Evolutionary conservation across 2,113 vertebrate species (phyloP).

Genomic region (Numida meleagris): DNA sequence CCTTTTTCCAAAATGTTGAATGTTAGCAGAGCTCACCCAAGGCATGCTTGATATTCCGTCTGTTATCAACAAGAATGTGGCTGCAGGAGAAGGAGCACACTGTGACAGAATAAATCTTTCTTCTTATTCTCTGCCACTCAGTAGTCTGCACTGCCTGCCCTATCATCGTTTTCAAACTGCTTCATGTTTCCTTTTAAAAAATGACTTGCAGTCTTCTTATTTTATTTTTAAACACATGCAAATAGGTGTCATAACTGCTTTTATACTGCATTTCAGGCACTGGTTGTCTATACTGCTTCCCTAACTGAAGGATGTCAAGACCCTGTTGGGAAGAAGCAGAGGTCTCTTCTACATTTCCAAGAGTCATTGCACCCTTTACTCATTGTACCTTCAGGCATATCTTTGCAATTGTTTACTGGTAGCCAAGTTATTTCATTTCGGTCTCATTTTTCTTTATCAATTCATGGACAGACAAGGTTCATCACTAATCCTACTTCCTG

Average conservation of each 20-base stretch:
- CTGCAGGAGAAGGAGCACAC: background rate
- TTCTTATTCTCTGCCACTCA: background rate
- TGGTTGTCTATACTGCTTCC: background rate
- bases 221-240: background rate
- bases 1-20: background rate
- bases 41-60: background rate
- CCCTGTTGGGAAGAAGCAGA: background rate
- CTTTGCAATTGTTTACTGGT: background rate
- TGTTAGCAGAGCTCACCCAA: background rate
- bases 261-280: background rate
- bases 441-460: background rate
- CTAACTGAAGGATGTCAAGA: background rate
- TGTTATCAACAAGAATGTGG: background rate
- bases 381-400: background rate
- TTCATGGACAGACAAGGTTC: background rate
- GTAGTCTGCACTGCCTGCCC: background rate
- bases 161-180: background rate
- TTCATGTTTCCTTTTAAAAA: background rate
- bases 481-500: background rate
- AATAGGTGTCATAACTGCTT: background rate
- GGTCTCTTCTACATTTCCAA: background rate
- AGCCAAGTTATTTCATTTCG: background rate
- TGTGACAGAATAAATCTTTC: background rate
- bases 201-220: background rate
- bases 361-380: background rate